Evolutionary conservation across 2,113 vertebrate species (phyloP).

Genomic region (Antechinus flavipes): DNA sequence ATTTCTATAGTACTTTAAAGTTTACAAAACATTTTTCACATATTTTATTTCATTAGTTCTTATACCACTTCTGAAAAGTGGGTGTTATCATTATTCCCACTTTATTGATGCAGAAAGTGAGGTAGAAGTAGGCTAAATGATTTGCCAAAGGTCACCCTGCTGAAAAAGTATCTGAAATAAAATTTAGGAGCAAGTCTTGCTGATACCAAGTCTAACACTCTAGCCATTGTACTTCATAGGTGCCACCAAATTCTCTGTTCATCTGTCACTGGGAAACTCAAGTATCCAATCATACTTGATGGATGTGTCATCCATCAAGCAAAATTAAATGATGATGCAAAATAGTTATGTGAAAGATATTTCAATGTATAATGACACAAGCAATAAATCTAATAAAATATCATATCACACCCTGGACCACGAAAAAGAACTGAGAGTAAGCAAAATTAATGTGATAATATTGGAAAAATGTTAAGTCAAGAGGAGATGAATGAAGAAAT

Average conservation of each 20-base stretch:
- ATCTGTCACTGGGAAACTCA: neutral
- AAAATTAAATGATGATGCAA: neutral
- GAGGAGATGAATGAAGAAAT: neutral
- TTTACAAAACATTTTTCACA: neutral
- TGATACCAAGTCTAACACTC: neutral
- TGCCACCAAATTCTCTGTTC: neutral
- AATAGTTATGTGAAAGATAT: neutral
- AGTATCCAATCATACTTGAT: neutral
- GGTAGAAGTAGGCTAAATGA: neutral
- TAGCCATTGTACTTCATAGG: neutral
- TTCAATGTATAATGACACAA: neutral
- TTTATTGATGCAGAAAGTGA: neutral
- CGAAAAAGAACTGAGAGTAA: neutral
- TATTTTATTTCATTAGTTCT: neutral
- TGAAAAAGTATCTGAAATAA: neutral
- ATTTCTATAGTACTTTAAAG: neutral
- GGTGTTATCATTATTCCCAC: neutral
- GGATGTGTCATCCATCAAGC: neutral
- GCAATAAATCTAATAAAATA: neutral
- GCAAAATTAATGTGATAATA: neutral
- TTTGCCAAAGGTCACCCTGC: neutral
- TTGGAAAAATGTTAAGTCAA: neutral
- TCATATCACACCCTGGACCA: neutral
- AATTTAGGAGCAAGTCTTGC: neutral
- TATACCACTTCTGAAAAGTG: too few relatives aligned